Percentiles rank a stretch among this genome's conserved stretches.
phyloP scores from a whole-genome alignment of 2,113 vertebrate genomes.

The Pipa parva region DNA sequence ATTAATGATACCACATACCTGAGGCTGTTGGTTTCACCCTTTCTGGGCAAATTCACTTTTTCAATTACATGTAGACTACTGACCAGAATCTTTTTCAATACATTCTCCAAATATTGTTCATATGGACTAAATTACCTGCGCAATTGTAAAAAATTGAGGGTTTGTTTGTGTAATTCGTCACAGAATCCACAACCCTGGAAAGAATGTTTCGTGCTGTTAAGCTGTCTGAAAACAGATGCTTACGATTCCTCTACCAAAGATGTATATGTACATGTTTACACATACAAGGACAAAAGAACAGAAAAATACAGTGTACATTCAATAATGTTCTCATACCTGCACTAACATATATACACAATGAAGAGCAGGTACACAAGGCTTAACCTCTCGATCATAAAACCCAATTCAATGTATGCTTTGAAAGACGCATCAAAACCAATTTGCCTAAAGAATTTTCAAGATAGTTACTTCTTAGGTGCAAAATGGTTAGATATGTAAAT shows the following conservation, averaged over 20 bases:
- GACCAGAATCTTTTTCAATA: slow-evolving; percentile 25
- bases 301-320: too few relatives aligned
- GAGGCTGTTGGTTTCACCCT: slow-evolving; percentile 10
- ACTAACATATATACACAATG: too few relatives aligned
- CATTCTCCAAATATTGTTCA: slow-evolving; percentile 22
- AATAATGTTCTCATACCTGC: too few relatives aligned
- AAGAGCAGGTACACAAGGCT: too few relatives aligned
- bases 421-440: too few relatives aligned
- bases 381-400: too few relatives aligned
- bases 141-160: slow-evolving; percentile 25
- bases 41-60: background rate
- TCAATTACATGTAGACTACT: slow-evolving; percentile 22
- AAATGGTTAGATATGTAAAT: too few relatives aligned
- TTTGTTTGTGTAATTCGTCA: slow-evolving; percentile 35
- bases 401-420: too few relatives aligned
- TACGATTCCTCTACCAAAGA: background rate
- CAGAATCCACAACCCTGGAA: slow-evolving; percentile 23
- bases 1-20: slow-evolving; percentile 17
- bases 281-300: too few relatives aligned
- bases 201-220: slow-evolving; percentile 25
- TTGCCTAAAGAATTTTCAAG: too few relatives aligned
- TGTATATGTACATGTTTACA: too few relatives aligned
- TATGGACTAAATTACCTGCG: slow-evolving; percentile 31
- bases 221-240: slow-evolving; percentile 29
- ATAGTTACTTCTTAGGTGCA: too few relatives aligned